phyloP scores from a whole-genome alignment of 2,797 vertebrate genomes.

The Halcyon smyrnensis region DNA sequence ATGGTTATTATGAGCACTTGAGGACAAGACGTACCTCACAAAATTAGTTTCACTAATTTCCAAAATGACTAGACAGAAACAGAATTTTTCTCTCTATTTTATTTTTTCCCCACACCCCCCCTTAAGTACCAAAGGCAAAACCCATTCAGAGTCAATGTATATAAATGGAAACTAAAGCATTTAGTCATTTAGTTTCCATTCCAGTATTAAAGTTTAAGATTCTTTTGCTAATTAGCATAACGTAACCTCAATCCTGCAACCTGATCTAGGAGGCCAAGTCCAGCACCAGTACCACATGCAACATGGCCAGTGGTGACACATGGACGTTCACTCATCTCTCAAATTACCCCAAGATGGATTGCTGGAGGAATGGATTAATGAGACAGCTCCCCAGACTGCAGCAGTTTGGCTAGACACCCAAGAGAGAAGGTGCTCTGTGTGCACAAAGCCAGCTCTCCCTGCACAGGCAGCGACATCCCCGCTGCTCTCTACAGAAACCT shows the following conservation, averaged over 20 bases:
- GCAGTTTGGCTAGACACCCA: background rate
- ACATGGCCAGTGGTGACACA: fast-evolving
- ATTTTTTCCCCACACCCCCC: background rate
- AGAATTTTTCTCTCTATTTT: background rate
- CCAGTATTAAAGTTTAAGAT: slow-evolving; percentile 2
- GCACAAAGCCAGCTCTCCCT: background rate
- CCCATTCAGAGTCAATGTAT: background rate
- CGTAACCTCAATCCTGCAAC: background rate
- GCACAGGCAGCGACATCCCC: background rate
- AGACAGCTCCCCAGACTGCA: fast-evolving
- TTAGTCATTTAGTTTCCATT: background rate
- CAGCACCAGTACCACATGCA: fast-evolving
- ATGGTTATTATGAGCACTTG: background rate
- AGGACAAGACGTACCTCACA: background rate
- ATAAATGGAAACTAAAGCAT: background rate
- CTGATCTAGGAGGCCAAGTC: background rate
- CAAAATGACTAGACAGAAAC: background rate
- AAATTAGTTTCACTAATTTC: background rate
- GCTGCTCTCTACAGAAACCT: fast-evolving
- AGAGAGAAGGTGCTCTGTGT: background rate
- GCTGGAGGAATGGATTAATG: background rate
- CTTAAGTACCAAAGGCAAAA: background rate
- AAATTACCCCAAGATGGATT: background rate
- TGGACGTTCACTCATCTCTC: background rate
- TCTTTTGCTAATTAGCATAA: background rate